A percentile compares a stretch with the other conserved stretches of the same genome.
These are phyloP conservation scores for Myodes glareolus DNA, from an alignment of 2,113 vertebrate species.

Conservation along the genomic window DNA sequence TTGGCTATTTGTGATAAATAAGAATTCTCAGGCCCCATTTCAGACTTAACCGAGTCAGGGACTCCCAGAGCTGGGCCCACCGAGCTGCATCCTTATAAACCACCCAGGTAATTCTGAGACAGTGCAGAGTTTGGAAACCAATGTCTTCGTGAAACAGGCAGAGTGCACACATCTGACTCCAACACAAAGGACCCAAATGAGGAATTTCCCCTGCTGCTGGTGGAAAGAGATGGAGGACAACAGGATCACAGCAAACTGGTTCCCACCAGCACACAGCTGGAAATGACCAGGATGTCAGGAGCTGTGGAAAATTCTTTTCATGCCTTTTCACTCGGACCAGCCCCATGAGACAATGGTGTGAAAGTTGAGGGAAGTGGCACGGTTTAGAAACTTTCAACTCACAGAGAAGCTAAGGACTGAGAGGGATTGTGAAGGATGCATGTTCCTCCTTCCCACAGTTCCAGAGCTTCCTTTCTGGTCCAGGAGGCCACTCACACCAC, in stretches of 20 bases:
- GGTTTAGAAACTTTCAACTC: conserved; percentile 55
- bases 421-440: neutral
- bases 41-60: neutral
- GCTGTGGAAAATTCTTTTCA: conserved; percentile 70
- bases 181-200: neutral
- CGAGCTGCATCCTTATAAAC: neutral
- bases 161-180: neutral
- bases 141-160: neutral
- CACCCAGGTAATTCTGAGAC: neutral
- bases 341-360: conserved; percentile 52
- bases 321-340: conserved; percentile 65
- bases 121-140: neutral
- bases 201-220: neutral
- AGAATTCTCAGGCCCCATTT: neutral
- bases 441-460: neutral
- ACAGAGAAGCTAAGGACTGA: neutral
- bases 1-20: neutral
- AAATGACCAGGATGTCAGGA: neutral
- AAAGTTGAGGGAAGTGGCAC: conserved; percentile 29
- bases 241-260: neutral
- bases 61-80: neutral
- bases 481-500: no score
- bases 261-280: neutral
- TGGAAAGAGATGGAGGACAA: neutral
- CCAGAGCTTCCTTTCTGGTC: neutral